Conservation (phyloP, 2,888 invertebrate species). For the Caenorhabditis sulstoni region DNA sequence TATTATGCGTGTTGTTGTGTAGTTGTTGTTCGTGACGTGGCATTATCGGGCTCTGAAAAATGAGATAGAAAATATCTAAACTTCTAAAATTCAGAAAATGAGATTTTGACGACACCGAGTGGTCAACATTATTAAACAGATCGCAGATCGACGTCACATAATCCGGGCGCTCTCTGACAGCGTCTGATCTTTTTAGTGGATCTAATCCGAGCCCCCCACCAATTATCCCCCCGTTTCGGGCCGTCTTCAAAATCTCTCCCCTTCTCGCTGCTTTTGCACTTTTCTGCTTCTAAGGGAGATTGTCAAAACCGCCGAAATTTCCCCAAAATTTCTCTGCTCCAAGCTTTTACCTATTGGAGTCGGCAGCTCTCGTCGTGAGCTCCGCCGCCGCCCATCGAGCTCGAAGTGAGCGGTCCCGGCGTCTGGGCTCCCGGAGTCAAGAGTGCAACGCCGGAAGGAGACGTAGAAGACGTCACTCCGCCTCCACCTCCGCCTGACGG, state of each 20-base stretch:
- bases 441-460: too few species aligned
- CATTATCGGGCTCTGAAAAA: slow-evolving; percentile 17
- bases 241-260: slow-evolving; percentile 7
- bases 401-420: slow-evolving; percentile 16
- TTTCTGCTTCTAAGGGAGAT: too few species aligned
- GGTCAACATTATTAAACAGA: too few species aligned
- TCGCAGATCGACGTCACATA: slow-evolving; percentile 38
- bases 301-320: too few species aligned
- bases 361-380: slow-evolving; percentile 47
- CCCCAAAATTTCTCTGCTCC: too few species aligned
- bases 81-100: slow-evolving; percentile 17
- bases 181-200: neutral
- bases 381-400: neutral
- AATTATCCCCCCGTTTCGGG: slow-evolving; percentile 25
- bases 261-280: too few species aligned
- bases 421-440: neutral
- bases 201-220: slow-evolving; percentile 30
- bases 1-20: too few species aligned
- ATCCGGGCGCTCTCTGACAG: neutral
- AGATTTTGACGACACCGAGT: slow-evolving; percentile 19
- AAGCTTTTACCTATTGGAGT: slow-evolving; percentile 40
- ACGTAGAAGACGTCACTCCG: neutral
- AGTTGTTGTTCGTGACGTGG: neutral
- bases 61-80: too few species aligned
- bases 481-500: neutral